Evolutionary conservation across 2,797 vertebrate genomes (phyloP), one percentile per base, ranked within the genome.

Genomic region (Hoplostethus atlanticus): DNA sequence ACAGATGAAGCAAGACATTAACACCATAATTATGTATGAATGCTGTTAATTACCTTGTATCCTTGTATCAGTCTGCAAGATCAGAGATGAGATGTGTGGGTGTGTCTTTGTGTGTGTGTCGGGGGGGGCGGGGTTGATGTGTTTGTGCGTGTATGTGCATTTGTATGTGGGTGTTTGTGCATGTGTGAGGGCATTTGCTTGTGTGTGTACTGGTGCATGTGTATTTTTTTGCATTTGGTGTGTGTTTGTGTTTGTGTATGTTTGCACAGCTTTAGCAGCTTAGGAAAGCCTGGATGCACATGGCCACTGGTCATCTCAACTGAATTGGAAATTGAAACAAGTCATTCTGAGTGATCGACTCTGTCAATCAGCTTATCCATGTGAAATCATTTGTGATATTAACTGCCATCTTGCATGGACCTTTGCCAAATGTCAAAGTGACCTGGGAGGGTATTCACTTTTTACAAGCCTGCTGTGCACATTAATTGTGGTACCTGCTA

Each of bases 21-120:
- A 79, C 78, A 83, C 65, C 63, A 77, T 90, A 91, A 91, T 93
- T 85, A 87, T 88, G 89, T 88, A 89, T 89, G 79, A 84, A 86
- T 85, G 63, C 56, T 86, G 78, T 79, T 93, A 91, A 92, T 93
- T 84, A 90, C 87, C 73, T 74, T 66, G 31, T 80, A 84, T 87
- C 87, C 73, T 74, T 66, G 31, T 79, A 84, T 87, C 77, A 71
- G 61, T 87, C 63, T n/a, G 60, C 54, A 62, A 71, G 78, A 84
- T 87, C 73, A 71, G 73, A 73, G 52, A 67, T 74, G 77, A 68
- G 28, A 47, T 13, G 36, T 46, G 42, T 6, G 5, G 60, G 11
- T 52, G 66, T 66, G 17, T 11, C 10, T 36, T n/a, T 51, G 30
- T n/a, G 46, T 12, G 16, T 38, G 51, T 7, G 54, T 70, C 28